Percentiles rank a stretch among this genome's conserved stretches.
Evolutionary conservation across 2,888 invertebrate species (phyloP).

Genomic region (Leucophenga montana): DNA sequence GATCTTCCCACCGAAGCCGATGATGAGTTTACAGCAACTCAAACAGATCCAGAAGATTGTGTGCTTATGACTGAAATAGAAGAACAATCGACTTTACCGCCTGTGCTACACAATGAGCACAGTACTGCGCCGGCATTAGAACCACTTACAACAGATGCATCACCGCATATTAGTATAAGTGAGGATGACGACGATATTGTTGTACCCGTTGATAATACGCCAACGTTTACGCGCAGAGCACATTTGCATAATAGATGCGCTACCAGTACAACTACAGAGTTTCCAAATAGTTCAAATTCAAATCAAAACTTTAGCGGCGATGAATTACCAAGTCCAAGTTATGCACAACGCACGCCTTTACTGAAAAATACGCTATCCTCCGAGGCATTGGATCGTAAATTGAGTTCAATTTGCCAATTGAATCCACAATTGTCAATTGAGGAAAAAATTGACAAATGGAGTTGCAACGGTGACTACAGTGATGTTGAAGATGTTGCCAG

Average conservation of each 20-base stretch:
- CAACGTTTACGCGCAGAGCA: slow-evolving; percentile 23
- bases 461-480: slow-evolving; percentile 59
- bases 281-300: slow-evolving; percentile 70
- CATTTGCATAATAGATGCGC: background rate
- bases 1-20: background rate
- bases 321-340: slow-evolving; percentile 34
- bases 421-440: slow-evolving; percentile 64
- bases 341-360: slow-evolving; percentile 52
- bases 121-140: background rate
- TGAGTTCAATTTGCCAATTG: slow-evolving; percentile 60
- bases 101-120: too few relatives aligned
- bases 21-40: background rate
- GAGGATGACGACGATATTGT: slow-evolving; percentile 35
- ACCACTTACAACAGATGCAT: background rate
- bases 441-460: slow-evolving; percentile 67
- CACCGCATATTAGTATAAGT: too few relatives aligned
- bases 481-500: slow-evolving; percentile 69
- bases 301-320: slow-evolving; percentile 59
- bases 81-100: too few relatives aligned
- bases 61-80: background rate
- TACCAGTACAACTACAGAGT: slow-evolving; percentile 69
- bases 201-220: background rate
- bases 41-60: background rate
- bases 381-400: slow-evolving; percentile 65
- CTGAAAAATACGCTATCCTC: slow-evolving; percentile 67